Conservation (phyloP, 1,140 invertebrate genomes). For the Goniozus legneri region DNA sequence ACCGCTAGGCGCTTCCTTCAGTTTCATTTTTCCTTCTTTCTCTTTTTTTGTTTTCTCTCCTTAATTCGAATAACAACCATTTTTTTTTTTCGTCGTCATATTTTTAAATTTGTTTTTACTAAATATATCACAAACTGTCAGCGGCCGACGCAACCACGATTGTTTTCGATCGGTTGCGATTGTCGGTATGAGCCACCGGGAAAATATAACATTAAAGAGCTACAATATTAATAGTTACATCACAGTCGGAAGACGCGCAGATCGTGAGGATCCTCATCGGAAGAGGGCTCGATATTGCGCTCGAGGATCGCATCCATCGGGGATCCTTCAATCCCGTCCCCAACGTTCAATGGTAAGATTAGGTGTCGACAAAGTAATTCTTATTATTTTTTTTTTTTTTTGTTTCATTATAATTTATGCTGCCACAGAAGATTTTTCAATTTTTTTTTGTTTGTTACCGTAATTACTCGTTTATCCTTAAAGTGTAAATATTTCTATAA, state of each 20-base stretch:
- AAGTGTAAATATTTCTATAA: slow-evolving; percentile 50
- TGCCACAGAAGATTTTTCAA: slow-evolving; percentile 42
- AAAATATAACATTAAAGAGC: slow-evolving; percentile 53
- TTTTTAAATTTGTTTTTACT: slow-evolving; percentile 44
- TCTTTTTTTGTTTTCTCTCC: slow-evolving; percentile 15
- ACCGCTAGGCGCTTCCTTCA: slow-evolving; percentile 44
- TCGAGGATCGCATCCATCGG: slow-evolving; percentile 5
- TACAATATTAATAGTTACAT: slow-evolving; percentile 54
- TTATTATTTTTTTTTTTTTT: slow-evolving; percentile 23
- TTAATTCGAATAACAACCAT: slow-evolving; percentile 52
- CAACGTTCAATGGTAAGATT: slow-evolving; percentile 48
- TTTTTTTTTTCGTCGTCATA: slow-evolving; percentile 37
- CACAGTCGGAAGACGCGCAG: slow-evolving; percentile 38
- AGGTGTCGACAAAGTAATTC: slow-evolving; percentile 46
- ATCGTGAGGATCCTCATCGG: slow-evolving; percentile 20
- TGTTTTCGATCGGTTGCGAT: neutral
- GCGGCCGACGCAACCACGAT: slow-evolving; percentile 30
- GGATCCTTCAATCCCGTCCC: slow-evolving; percentile 24
- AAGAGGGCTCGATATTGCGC: neutral
- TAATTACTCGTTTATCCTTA: slow-evolving; percentile 27
- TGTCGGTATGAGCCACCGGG: slow-evolving; percentile 35
- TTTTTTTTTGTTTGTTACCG: slow-evolving; percentile 15
- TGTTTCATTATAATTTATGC: slow-evolving; percentile 28
- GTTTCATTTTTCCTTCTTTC: slow-evolving; percentile 1
- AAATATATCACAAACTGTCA: slow-evolving; percentile 55